Conservation (phyloP, 2,113 vertebrate species). For the Heterotis niloticus region DNA sequence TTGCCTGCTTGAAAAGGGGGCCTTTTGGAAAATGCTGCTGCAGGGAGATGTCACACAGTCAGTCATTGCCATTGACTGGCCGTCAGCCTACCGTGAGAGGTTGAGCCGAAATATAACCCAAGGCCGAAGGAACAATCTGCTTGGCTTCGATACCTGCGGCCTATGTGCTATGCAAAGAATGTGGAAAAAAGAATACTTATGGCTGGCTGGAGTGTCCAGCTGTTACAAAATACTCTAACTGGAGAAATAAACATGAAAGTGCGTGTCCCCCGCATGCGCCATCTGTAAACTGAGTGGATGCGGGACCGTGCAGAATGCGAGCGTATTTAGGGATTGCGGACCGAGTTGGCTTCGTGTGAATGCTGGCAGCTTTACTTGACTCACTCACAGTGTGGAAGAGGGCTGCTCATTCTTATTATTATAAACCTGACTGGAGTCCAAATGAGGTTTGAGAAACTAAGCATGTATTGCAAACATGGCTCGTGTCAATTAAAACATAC, state of each 20-base stretch:
- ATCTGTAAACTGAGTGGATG: conserved; percentile 4
- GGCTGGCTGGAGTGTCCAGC: not conserved
- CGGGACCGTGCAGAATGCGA: not conserved
- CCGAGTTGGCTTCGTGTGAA: not conserved
- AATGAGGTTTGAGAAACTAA: no score
- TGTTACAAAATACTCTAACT: not conserved
- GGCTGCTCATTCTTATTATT: no score
- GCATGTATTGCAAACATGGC: no score
- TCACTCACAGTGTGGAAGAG: no score
- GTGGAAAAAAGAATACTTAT: not conserved
- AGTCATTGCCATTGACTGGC: not conserved
- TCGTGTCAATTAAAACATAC: no score
- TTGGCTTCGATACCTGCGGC: not conserved
- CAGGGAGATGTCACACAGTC: not conserved
- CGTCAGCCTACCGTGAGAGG: not conserved
- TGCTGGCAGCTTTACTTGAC: no score
- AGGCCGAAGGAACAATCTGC: conserved; percentile 6
- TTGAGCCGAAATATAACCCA: not conserved
- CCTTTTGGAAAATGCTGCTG: not conserved
- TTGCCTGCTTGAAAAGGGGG: not conserved
- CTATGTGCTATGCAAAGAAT: not conserved
- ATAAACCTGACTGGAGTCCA: no score
- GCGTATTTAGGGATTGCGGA: not conserved
- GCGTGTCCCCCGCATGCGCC: not conserved
- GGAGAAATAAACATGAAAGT: conserved; percentile 5